Evolutionary conservation across 2,113 vertebrate species (phyloP), one percentile per base, ranked within the genome.

Genomic region (Rhinoptilus africanus): DNA sequence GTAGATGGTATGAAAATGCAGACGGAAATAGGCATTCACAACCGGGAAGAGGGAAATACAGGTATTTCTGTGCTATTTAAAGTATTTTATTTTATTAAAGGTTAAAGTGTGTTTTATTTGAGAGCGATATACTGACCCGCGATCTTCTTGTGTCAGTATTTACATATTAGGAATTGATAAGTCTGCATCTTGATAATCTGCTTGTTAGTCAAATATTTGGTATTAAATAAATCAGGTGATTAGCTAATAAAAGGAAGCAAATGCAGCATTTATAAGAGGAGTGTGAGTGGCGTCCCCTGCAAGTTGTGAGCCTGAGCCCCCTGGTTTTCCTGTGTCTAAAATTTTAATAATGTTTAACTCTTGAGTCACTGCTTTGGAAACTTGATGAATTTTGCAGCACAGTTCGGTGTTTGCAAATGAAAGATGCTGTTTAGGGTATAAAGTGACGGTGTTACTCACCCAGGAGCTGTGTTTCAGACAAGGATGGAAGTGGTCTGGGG

Each of bases 1-100:
- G 88, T 48, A 96, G 88, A 92, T 92, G 88, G 89, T 97, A 85
- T 83, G 74, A 78, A 97, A 92, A 93, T 88, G 71, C 93, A 96
- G 79, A n/a, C 20, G n/a, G 88, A 88, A 62, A 20, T 15, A 47
- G 15, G 30, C 57, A 45, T 20, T 56, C 73, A 10, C 34, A 66
- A 2, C 0, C 1, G 35, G 11, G 50, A 45, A 5, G 2, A 66
- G 21, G 59, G 50, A 90, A 83, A 53, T 53, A 4, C 7, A 50
- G 22, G 6, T 37, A 57, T 79, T 81, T 47, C 67, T 86, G 37
- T 74, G 75, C 45, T 83, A 21, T 54, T 64, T 54, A 4, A 85
- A 53, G 23, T 59, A 17, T 50, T 50, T 91, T 45, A 14, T 80
- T 84, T 74, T n/a, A 54, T 78, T 59, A 6, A 66, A 72, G 19